Evolutionary conservation across 2,113 vertebrate genomes (phyloP).

Genomic region (Syrmaticus mikado): DNA sequence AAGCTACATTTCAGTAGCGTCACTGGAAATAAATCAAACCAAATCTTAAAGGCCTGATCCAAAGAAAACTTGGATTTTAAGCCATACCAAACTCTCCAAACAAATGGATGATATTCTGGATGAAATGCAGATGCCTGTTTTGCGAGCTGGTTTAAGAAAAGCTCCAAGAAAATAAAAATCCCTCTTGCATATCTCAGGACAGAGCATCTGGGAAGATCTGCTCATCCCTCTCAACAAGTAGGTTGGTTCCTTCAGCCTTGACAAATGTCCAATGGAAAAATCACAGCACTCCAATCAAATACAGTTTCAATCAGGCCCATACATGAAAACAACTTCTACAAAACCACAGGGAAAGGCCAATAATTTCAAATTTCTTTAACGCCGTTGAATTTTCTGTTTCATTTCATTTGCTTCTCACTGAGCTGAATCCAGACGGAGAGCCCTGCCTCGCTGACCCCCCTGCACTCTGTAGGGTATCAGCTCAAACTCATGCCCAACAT

Average conservation of each 20-base stretch:
- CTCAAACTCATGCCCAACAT: accelerated
- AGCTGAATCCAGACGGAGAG: not conserved
- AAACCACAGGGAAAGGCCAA: not conserved
- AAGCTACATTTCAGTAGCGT: not conserved
- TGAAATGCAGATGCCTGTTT: not conserved
- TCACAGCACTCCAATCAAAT: not conserved
- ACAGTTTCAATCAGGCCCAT: accelerated
- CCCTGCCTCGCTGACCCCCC: not conserved
- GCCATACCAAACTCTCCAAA: conserved; percentile 8
- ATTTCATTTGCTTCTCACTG: not conserved
- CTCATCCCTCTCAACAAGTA: not conserved
- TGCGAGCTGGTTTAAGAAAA: not conserved
- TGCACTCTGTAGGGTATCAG: accelerated
- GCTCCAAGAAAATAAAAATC: not conserved
- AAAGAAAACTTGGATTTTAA: conserved; percentile 27
- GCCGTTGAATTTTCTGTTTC: not conserved
- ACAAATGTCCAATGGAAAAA: not conserved
- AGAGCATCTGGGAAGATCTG: not conserved
- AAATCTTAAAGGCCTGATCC: not conserved
- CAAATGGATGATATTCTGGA: not conserved
- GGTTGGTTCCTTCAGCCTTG: not conserved
- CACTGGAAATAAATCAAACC: conserved; percentile 11
- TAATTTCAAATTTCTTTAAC: not conserved
- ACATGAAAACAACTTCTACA: not conserved
- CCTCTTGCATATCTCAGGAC: not conserved